Conservation (phyloP, 2,113 vertebrate genomes). For the Semnornis frantzii region DNA sequence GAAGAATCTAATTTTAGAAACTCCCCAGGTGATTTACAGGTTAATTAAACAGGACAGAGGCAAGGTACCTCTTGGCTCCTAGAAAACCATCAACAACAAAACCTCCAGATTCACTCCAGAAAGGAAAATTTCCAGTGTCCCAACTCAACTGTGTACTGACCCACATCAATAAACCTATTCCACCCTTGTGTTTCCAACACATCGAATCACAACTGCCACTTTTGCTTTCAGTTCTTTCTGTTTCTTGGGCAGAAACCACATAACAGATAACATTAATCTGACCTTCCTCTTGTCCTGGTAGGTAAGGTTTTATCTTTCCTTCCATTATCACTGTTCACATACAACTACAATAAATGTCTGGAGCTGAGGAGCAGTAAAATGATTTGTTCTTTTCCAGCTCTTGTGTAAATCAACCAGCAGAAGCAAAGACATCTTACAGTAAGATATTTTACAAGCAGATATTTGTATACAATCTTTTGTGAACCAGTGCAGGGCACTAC, state of each 20-base stretch:
- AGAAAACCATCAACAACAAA: not conserved
- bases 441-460: not conserved
- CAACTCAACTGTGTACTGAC: not conserved
- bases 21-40: not conserved
- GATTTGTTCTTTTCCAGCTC: not conserved
- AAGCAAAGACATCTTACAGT: not conserved
- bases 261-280: not conserved
- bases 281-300: not conserved
- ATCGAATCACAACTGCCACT: not conserved
- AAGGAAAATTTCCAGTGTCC: not conserved
- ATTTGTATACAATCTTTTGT: not conserved
- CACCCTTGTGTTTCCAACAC: not conserved
- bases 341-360: constrained; percentile 16
- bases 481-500: not conserved
- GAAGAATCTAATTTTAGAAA: not conserved
- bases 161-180: constrained; percentile 5
- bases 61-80: not conserved
- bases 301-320: not conserved
- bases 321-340: not conserved
- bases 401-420: not conserved
- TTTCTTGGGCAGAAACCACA: not conserved
- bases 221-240: not conserved
- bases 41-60: not conserved
- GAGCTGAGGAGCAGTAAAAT: not conserved
- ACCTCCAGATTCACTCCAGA: not conserved